Evolutionary conservation across 1,140 invertebrate genomes (phyloP).

Genomic region (Nixonia krombeini): DNA sequence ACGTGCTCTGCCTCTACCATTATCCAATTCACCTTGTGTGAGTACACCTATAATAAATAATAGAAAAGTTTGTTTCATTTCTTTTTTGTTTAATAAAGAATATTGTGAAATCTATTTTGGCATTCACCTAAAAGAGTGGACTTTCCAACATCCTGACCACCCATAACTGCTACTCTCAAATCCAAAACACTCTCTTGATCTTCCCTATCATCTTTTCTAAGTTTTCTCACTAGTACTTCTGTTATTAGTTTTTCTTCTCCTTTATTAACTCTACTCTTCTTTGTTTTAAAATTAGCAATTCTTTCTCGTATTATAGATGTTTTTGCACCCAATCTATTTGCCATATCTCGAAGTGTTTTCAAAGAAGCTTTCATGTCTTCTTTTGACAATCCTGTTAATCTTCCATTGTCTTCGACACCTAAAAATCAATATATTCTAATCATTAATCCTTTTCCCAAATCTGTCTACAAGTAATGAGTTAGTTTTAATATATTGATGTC

Average conservation of each 20-base stretch:
- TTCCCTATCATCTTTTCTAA: constrained; percentile 81
- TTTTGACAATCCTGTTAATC: constrained; percentile 83
- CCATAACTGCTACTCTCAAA: constrained; percentile 91
- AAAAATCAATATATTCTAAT: constrained; percentile 5
- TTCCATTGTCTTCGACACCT: constrained; percentile 93
- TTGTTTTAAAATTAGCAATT: constrained; percentile 64
- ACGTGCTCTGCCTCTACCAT: constrained; percentile 93
- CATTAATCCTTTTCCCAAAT: no score
- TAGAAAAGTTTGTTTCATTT: neutral
- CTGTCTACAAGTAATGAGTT: no score
- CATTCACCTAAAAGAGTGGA: constrained; percentile 83
- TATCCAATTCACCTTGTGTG: constrained; percentile 95
- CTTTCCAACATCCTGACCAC: constrained; percentile 94
- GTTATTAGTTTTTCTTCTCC: constrained; percentile 74
- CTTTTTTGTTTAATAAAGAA: neutral
- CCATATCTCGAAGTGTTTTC: constrained; percentile 88
- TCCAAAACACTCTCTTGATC: constrained; percentile 90
- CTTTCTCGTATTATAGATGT: constrained; percentile 80
- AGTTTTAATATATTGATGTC: no score
- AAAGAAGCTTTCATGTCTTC: constrained; percentile 88
- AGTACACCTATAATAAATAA: constrained; percentile 81
- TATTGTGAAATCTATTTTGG: no score
- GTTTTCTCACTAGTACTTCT: constrained; percentile 93
- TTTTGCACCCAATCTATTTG: constrained; percentile 84
- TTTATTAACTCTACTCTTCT: constrained; percentile 61